phyloP scores from a whole-genome alignment of 2,797 vertebrate genomes.

The Fistularia tabacaria region DNA sequence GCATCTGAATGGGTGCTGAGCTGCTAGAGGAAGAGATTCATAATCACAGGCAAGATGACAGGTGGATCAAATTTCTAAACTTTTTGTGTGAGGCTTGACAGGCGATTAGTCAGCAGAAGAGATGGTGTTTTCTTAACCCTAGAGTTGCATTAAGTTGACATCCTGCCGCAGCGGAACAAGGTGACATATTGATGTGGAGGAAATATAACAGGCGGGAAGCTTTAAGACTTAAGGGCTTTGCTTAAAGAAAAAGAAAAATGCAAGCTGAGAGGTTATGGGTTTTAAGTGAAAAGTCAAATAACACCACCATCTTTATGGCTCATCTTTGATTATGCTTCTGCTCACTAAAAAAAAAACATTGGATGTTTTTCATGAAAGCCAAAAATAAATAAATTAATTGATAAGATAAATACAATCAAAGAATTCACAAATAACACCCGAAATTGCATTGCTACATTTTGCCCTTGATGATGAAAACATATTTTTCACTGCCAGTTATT shows the following conservation, averaged over 20 bases:
- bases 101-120: constrained; percentile 66
- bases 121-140: constrained; percentile 76
- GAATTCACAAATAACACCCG: too few species aligned
- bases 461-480: too few species aligned
- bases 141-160: constrained; percentile 71
- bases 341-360: constrained; percentile 10
- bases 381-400: not conserved
- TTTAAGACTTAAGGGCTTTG: constrained; percentile 58
- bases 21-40: constrained; percentile 69
- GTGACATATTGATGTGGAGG: constrained; percentile 73
- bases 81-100: constrained; percentile 66
- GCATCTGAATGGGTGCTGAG: constrained; percentile 60
- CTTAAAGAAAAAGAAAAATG: constrained; percentile 26
- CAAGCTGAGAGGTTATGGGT: constrained; percentile 37
- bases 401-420: too few species aligned
- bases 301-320: constrained; percentile 55
- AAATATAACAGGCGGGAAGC: constrained; percentile 67
- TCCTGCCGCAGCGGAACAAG: constrained; percentile 67
- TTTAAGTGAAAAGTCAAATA: constrained; percentile 64
- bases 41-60: constrained; percentile 72
- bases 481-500: constrained; percentile 18
- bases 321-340: constrained; percentile 40
- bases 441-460: too few species aligned
- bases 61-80: constrained; percentile 77
- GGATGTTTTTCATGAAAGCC: not conserved